Conservation (phyloP, 2,888 invertebrate genomes). For the Phyllotreta cruciferae region DNA sequence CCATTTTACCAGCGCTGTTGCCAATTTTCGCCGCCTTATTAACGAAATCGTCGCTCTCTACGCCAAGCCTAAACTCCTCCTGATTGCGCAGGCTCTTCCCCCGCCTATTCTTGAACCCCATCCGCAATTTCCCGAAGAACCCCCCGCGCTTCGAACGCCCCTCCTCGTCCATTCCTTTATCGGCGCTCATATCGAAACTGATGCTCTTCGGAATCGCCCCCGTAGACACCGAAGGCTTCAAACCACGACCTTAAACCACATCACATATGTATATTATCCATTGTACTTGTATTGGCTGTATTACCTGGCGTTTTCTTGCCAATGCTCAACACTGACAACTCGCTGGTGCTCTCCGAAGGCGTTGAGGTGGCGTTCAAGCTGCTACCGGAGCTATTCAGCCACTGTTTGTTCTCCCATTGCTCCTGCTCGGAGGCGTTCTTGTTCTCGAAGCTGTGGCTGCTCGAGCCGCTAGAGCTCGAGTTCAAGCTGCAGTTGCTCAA, state of each 20-base stretch:
- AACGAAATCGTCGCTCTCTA: conserved; percentile 44
- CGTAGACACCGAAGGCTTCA: conserved; percentile 67
- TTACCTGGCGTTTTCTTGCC: conserved; percentile 26
- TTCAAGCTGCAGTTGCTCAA: conserved; percentile 66
- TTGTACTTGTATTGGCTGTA: too few species aligned
- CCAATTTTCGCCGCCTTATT: conserved; percentile 42
- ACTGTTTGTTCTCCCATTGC: conserved; percentile 55
- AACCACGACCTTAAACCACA: conserved; percentile 20
- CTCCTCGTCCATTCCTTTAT: conserved; percentile 69
- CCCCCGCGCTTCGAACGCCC: conserved; percentile 69
- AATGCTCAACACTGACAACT: conserved; percentile 53
- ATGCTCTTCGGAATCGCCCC: conserved; percentile 92
- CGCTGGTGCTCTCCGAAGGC: conserved; percentile 55
- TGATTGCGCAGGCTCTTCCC: conserved; percentile 63
- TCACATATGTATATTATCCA: too few species aligned
- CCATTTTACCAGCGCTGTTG: conserved; percentile 42
- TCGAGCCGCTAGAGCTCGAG: conserved; percentile 62
- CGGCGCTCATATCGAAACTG: conserved; percentile 89
- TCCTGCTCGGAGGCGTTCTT: conserved; percentile 47
- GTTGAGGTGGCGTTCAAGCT: conserved; percentile 56
- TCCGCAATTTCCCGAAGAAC: conserved; percentile 76
- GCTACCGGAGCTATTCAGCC: conserved; percentile 56
- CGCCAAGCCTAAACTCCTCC: conserved; percentile 45
- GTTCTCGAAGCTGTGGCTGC: conserved; percentile 59
- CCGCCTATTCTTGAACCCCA: conserved; percentile 70